Base-by-base conservation (phyloP, 1,140 invertebrate genomes). In the Eubasilissa regina region DNA sequence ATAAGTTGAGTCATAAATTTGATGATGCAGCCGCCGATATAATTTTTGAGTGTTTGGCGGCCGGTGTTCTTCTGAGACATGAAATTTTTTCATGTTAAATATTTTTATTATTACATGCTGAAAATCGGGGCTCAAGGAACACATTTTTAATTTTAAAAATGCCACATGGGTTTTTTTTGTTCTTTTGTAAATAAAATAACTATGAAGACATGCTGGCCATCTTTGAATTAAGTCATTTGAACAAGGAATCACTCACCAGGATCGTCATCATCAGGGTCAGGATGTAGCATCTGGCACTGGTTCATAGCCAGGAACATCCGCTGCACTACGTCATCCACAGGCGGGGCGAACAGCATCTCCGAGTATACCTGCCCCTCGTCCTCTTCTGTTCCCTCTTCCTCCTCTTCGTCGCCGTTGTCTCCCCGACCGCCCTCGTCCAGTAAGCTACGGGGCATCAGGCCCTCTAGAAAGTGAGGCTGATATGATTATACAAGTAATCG, bases 271-370 rank as follows among this genome's bases (percentile, higher is more conserved):
- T 79, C 53, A 4, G 79, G 79, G 75, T 83, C 81, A 0, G 81
- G 81, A 51, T 83, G 79, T 25, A 83, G 44, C 10, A 74, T 77
- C 75, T 83, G 81, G 77, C 79, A 83, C 45, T 83, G 70, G 47
- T 17, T 76, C 81, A 83, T 80, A 43, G 79, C 79, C 1, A 72
- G 47, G 47, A 62, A 83, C 79, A 83, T 76, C 53, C 66, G 66
- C 45, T 74, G 76, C 21, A 83, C 25, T 17, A 75, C 45, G 8
- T 70, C 73, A 47, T 53, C 55, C 56, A 76, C 76, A 0, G 25
- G 10, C n/a, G 81, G 81, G 11, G 73, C 53, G 66, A 83, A 83
- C 72, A 78, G 74, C 17, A 83, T 35, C 75, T 83, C 81, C 15
- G 81, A 75, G 25, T 77, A 19, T 4, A 11, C 51, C 44, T 75